phyloP scores from a whole-genome alignment of 1,140 invertebrate genomes.

The Bombus vancouverensis region DNA sequence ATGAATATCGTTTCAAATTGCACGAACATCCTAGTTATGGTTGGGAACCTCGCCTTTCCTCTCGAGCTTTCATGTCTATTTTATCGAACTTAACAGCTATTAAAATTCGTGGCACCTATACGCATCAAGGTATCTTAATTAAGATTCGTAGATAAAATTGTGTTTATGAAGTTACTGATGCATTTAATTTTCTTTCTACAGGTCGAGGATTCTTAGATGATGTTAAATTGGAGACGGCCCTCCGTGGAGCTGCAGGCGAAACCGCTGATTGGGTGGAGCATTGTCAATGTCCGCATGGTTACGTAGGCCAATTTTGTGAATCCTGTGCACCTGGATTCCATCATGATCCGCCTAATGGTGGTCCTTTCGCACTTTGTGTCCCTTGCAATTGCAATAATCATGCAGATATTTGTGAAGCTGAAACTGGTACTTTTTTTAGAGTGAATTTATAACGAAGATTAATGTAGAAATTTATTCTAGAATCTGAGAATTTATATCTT shows the following conservation, averaged over 20 bases:
- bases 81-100: slow-evolving; percentile 96
- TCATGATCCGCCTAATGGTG: slow-evolving; percentile 94
- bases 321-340: slow-evolving; percentile 97
- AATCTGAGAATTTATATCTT: slow-evolving; percentile 13
- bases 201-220: slow-evolving; percentile 95
- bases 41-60: slow-evolving; percentile 94
- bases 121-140: slow-evolving; percentile 84
- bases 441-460: not conserved
- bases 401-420: slow-evolving; percentile 97
- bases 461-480: not conserved
- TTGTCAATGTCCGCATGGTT: slow-evolving; percentile 96
- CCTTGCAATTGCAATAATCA: slow-evolving; percentile 98
- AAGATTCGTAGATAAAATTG: not conserved
- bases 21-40: slow-evolving; percentile 95
- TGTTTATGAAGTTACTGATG: slow-evolving; percentile 1
- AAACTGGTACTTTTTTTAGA: slow-evolving; percentile 87
- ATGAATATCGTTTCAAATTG: slow-evolving; percentile 91
- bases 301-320: slow-evolving; percentile 97
- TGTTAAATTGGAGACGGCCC: slow-evolving; percentile 93
- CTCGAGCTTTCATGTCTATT: slow-evolving; percentile 94
- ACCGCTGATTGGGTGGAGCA: slow-evolving; percentile 96
- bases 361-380: slow-evolving; percentile 95
- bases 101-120: slow-evolving; percentile 96
- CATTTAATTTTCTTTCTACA: slow-evolving; percentile 62
- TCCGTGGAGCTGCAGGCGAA: slow-evolving; percentile 89